phyloP scores from a whole-genome alignment of 2,113 vertebrate genomes.

The Laticauda colubrina region DNA sequence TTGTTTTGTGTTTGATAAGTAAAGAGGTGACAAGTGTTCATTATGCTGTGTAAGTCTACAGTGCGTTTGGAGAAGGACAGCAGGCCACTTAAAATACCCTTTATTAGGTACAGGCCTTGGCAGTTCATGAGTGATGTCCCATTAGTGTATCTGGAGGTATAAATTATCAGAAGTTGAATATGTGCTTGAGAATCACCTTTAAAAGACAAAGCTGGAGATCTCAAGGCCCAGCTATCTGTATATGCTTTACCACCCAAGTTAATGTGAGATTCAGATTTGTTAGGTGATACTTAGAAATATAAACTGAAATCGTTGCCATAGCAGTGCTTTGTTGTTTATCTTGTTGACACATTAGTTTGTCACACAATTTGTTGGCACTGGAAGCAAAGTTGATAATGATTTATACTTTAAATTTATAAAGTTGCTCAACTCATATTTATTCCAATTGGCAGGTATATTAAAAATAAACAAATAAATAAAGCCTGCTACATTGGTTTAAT shows the following conservation, averaged over 20 bases:
- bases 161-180: background rate
- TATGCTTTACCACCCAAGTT: background rate
- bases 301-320: background rate
- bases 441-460: background rate
- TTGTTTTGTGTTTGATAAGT: background rate
- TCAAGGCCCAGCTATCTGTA: conserved; percentile 11
- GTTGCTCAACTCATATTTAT: background rate
- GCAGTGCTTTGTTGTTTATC: background rate
- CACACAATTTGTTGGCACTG: background rate
- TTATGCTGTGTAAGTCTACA: background rate
- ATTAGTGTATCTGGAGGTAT: too few relatives aligned
- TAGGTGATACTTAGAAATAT: background rate
- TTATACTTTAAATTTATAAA: background rate
- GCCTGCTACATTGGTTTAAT: background rate
- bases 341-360: background rate
- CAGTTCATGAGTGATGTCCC: background rate
- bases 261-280: too few relatives aligned
- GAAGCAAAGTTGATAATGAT: background rate
- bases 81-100: background rate
- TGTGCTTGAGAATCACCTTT: conserved; percentile 6
- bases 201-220: background rate
- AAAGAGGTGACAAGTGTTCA: background rate
- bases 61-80: background rate
- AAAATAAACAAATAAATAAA: background rate
- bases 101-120: background rate